phyloP scores from a whole-genome alignment of 2,797 vertebrate species.

The Lacerta agilis region DNA sequence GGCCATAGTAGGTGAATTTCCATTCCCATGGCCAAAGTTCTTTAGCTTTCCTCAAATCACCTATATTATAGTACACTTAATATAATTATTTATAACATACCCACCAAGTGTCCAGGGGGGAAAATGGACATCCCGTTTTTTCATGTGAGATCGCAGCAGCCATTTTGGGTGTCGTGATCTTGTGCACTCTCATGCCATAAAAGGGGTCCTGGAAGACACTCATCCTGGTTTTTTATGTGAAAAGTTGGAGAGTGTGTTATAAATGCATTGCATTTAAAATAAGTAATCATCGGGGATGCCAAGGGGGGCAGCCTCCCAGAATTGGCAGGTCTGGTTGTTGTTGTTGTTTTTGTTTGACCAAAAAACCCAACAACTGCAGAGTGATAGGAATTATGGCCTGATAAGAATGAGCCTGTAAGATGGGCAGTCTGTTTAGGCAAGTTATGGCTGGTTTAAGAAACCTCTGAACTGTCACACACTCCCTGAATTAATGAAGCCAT shows the following conservation, averaged over 20 bases:
- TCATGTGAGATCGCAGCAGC: no score
- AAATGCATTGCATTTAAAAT: background rate
- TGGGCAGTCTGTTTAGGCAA: conserved; percentile 69
- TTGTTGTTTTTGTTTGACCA: conserved; percentile 22
- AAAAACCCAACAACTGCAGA: background rate
- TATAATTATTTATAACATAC: no score
- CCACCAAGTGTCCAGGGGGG: no score
- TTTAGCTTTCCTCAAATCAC: background rate
- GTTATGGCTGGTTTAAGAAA: conserved; percentile 69
- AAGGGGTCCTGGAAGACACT: background rate
- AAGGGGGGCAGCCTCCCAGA: background rate
- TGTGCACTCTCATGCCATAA: no score
- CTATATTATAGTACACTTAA: no score
- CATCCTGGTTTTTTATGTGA: background rate
- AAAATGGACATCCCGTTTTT: no score
- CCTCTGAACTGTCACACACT: conserved; percentile 77
- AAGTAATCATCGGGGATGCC: background rate
- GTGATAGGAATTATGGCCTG: conserved; percentile 51
- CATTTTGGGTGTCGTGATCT: no score
- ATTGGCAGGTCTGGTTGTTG: background rate
- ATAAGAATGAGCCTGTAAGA: conserved; percentile 52
- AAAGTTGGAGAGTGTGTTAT: background rate
- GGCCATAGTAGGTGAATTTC: background rate
- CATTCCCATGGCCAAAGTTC: background rate
- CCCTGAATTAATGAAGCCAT: conserved; percentile 78